Evolutionary conservation across 2,888 invertebrate species (phyloP).

Genomic region (Bursaphelenchus okinawaensis): DNA sequence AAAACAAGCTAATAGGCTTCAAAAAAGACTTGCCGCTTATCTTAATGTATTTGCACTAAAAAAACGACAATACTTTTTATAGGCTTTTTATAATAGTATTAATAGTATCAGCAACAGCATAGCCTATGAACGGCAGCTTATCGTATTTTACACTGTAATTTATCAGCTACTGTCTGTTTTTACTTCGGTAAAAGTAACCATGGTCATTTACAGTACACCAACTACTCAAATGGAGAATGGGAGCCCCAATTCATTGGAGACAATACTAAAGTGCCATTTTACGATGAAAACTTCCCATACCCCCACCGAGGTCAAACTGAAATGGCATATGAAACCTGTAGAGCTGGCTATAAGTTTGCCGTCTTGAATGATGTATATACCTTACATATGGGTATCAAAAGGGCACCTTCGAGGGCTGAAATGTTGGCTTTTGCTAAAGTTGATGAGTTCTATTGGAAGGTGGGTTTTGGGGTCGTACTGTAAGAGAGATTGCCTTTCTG

Average conservation of each 20-base stretch:
- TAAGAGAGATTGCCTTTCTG: background rate
- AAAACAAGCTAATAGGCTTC: too few relatives aligned
- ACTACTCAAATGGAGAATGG: conserved; percentile 21
- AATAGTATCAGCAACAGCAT: too few relatives aligned
- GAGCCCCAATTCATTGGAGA: conserved; percentile 27
- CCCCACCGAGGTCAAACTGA: conserved; percentile 20
- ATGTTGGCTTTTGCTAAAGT: conserved; percentile 1
- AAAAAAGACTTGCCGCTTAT: too few relatives aligned
- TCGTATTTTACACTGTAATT: too few relatives aligned
- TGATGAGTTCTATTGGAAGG: background rate
- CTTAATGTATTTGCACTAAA: too few relatives aligned
- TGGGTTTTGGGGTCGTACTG: background rate
- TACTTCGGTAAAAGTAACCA: too few relatives aligned
- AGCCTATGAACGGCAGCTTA: too few relatives aligned
- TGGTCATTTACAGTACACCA: background rate
- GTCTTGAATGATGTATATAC: conserved; percentile 21
- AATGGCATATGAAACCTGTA: conserved; percentile 16
- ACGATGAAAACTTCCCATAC: conserved; percentile 23
- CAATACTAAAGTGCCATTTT: conserved; percentile 11
- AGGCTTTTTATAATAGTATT: too few relatives aligned
- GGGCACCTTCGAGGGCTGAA: background rate
- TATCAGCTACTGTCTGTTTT: background rate
- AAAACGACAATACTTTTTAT: too few relatives aligned
- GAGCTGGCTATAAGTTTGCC: conserved; percentile 13
- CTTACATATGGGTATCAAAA: conserved; percentile 22